Evolutionary conservation across 92 coral and sea anemone species (phyloP), one percentile per base, ranked within the genome.

Genomic region (Nematostella vectensis): DNA sequence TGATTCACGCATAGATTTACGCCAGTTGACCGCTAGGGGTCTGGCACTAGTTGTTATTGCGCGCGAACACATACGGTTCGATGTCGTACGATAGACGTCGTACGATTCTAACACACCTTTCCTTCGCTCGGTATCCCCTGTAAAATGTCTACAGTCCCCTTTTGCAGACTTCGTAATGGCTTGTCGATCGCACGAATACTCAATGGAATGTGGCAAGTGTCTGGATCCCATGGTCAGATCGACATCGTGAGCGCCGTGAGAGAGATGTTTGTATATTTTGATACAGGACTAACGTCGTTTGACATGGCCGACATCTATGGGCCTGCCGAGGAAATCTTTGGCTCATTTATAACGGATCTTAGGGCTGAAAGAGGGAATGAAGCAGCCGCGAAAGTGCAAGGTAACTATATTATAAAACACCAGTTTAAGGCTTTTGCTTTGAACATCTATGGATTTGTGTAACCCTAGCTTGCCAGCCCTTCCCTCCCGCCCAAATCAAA

Each of bases 261-360:
- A 18, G 95, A 71, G 43, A 85, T 85, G 95, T 43, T 85, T 26
- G 54, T 62, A 12, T 85, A 85, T 65, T 75, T 16, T 19, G 83
- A 85, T 33, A 83, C 88, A 4, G 95, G 84, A 1, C 57, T 85
- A 54, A 80, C 88, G 20, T 65, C 81, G 0, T 85, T 85, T 55
- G 95, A 85, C 54, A 85, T 85, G 95, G 95, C 95, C 27, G 88
- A 85, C 54, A 80, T 85, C 17, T 85, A 85, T 43, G 95, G 95
- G 10, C 95, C 95, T 0, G 95, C 95, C 1, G 95, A 85, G 50
- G 88, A 70, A 26, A 85, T 85, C 22, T 85, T 85, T 57, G 95
- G 88, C 15, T 71, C 50, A 15, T 85, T 85, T 59, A 31, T 85
- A 27, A 58, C 56, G 33, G 70, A 76, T 16, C 40, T 85, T 40